Base-by-base conservation (phyloP, 2,113 vertebrate genomes). In the Ornithorhynchus anatinus region DNA sequence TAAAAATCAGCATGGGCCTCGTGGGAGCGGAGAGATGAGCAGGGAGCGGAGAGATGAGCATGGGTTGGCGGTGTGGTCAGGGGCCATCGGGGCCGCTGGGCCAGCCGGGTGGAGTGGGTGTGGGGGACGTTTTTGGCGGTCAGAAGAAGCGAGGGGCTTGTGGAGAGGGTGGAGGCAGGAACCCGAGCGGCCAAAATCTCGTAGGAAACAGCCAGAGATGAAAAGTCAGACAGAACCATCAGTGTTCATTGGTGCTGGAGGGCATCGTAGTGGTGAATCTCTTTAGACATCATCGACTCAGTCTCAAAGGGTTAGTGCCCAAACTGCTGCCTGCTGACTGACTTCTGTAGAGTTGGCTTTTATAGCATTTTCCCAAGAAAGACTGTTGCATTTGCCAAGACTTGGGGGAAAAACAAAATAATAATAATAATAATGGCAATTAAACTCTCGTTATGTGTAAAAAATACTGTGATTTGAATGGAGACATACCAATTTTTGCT, bases 361-460 rank as follows among this genome's bases (percentile, higher is more conserved):
- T 74, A 29, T 76, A 56, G 13, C 35, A 27, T 51, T 36, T 43
- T 70, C 75, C 57, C 81, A 27, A 52, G 81, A 47, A 51, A 47
- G 89, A 80, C 75, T 84, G 77, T 86, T 85, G 84, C 77, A 40
- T 89, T 87, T 84, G 85, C 84, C 82, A 80, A 80, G 75, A 61
- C 64, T 76, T 62, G 50, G 82, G 74, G 69, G 77, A 80, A 64
- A 29, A 48, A 32, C 42, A 48, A 29, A 29, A 29, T n/a, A n/a
- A n/a, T n/a, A n/a, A n/a, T n/a, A n/a, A n/a, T n/a, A 16, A 43
- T 0, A 10, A 25, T 31, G 80, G 82, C 82, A 70, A 39, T 38
- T 58, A 69, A 69, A 74, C 71, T 80, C 45, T 68, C 31, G 8
- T 57, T 70, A 61, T 71, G 69, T 20, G 23, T 62, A 23, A 13